A percentile compares a stretch with the other conserved stretches of the same genome.
These are phyloP conservation scores for Balaeniceps rex DNA, from an alignment of 2,113 vertebrate genomes.

Conservation along the genomic window DNA sequence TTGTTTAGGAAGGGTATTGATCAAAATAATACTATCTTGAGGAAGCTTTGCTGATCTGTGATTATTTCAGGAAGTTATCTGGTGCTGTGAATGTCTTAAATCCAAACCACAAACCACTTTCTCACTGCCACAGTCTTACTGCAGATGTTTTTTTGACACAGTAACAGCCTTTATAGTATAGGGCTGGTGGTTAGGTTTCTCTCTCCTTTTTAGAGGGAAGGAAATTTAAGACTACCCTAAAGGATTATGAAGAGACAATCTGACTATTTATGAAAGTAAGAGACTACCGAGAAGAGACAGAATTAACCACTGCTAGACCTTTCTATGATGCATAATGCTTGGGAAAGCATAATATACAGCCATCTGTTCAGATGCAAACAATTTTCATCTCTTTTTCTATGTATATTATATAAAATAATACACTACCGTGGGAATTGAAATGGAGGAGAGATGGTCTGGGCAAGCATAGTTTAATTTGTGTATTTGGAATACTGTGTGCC, in stretches of 20 bases:
- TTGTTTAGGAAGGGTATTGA: neutral
- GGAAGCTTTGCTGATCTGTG: neutral
- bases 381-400: neutral
- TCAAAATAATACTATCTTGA: neutral
- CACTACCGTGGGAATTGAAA: neutral
- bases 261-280: neutral
- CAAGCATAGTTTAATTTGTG: neutral
- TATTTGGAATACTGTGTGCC: neutral
- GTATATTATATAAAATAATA: neutral
- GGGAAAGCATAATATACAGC: neutral
- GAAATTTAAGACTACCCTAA: neutral
- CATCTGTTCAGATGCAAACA: neutral
- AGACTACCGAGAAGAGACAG: neutral
- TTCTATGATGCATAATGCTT: neutral
- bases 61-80: constrained; percentile 32
- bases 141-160: neutral
- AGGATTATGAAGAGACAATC: neutral
- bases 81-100: neutral
- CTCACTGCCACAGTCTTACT: neutral
- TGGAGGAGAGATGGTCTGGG: neutral
- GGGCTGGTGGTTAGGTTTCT: neutral
- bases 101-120: constrained; percentile 41
- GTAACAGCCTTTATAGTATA: neutral
- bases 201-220: neutral
- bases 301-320: neutral